Evolutionary conservation across 2,113 vertebrate species (phyloP).

Genomic region (Poicephalus gulielmi): DNA sequence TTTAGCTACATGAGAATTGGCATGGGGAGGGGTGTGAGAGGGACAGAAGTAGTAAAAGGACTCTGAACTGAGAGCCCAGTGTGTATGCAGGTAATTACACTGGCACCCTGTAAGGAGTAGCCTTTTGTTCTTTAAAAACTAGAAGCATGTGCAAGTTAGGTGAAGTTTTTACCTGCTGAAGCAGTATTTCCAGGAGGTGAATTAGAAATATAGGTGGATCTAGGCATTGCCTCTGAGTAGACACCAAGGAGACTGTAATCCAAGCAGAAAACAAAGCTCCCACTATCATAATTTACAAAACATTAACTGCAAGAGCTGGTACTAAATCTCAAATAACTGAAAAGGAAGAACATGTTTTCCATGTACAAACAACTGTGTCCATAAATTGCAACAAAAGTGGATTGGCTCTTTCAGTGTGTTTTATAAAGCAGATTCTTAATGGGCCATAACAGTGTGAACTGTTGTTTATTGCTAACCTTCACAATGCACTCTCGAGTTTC

Average conservation of each 20-base stretch:
- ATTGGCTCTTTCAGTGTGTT: background rate
- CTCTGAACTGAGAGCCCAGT: background rate
- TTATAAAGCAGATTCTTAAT: background rate
- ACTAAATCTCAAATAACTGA: background rate
- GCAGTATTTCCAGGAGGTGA: background rate
- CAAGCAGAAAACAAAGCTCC: slow-evolving; percentile 12
- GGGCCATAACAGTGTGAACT: background rate
- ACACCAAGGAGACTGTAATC: background rate
- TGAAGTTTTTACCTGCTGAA: background rate
- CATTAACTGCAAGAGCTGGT: background rate
- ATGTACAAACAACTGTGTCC: background rate
- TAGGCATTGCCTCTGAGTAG: background rate
- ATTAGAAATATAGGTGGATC: background rate
- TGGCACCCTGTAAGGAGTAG: background rate
- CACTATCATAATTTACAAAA: background rate
- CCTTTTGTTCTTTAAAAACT: background rate
- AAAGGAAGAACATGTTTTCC: background rate
- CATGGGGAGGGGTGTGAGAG: background rate
- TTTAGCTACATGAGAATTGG: background rate
- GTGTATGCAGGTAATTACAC: background rate
- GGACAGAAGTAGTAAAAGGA: background rate
- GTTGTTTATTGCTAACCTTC: background rate
- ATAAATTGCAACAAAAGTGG: background rate
- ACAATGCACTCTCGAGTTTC: background rate
- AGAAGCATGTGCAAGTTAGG: background rate